phyloP scores from a whole-genome alignment of 64 coral and sea anemone genomes.

The Hydrozoanthus tunicans region DNA sequence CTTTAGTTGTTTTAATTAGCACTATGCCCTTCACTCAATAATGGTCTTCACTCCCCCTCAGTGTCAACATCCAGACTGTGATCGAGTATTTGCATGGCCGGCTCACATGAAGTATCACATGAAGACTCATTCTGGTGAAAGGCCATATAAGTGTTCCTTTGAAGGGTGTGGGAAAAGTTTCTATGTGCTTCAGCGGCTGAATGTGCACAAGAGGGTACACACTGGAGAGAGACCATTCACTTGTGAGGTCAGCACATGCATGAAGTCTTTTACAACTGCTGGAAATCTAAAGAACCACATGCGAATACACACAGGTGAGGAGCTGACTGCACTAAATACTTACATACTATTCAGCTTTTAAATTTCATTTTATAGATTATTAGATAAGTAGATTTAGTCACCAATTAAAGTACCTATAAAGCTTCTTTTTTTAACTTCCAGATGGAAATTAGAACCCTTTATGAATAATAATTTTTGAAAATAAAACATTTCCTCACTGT shows the following conservation, averaged over 20 bases:
- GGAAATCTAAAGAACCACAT: constrained; percentile 96
- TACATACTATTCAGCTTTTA: too few relatives aligned
- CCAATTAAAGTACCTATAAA: too few relatives aligned
- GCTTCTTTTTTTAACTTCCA: too few relatives aligned
- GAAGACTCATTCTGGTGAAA: constrained; percentile 91
- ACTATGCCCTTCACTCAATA: too few relatives aligned
- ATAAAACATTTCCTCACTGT: too few relatives aligned
- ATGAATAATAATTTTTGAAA: too few relatives aligned
- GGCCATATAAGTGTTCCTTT: constrained; percentile 80
- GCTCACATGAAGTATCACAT: constrained; percentile 95
- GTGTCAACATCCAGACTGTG: constrained; percentile 89
- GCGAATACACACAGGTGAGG: constrained; percentile 90
- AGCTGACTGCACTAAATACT: not conserved
- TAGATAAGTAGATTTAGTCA: too few relatives aligned
- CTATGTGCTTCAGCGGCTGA: constrained; percentile 86
- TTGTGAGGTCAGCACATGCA: constrained; percentile 75
- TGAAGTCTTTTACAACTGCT: constrained; percentile 89
- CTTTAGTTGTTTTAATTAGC: too few relatives aligned
- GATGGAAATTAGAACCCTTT: too few relatives aligned
- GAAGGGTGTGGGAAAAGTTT: constrained; percentile 92
- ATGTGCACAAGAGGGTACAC: constrained; percentile 85
- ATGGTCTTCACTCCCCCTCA: not conserved
- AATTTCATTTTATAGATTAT: too few relatives aligned
- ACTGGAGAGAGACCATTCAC: constrained; percentile 85
- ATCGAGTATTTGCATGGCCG: constrained; percentile 91